Evolutionary conservation across 1,140 invertebrate species (phyloP).

Genomic region (Ericerus pela): DNA sequence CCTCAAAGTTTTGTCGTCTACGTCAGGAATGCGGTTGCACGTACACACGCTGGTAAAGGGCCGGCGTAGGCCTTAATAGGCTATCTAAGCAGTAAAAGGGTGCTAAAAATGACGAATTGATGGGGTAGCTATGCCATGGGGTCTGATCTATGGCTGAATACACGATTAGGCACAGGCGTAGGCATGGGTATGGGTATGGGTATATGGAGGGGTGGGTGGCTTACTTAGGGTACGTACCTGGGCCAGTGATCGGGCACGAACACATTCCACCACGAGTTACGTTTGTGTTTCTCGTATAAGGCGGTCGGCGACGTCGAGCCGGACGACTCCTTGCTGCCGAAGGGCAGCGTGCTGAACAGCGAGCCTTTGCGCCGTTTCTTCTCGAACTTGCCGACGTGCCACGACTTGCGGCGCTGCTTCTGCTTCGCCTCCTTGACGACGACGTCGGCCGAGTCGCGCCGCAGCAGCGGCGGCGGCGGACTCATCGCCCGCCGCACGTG

Average conservation of each 20-base stretch:
- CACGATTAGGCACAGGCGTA: no score
- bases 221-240: background rate
- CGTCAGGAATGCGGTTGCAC: no score
- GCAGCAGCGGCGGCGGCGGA: background rate
- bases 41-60: no score
- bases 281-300: constrained; percentile 45
- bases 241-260: constrained; percentile 48
- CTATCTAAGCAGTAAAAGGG: no score
- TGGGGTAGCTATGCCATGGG: no score
- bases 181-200: no score
- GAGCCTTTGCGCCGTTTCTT: constrained; percentile 47
- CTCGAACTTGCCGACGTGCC: constrained; percentile 51
- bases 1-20: no score
- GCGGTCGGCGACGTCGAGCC: constrained; percentile 27
- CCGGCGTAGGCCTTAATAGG: no score
- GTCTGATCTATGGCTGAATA: no score
- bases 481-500: background rate
- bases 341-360: constrained; percentile 32
- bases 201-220: no score
- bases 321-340: constrained; percentile 14
- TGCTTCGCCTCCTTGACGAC: constrained; percentile 19
- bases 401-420: constrained; percentile 46
- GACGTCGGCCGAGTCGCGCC: constrained; percentile 2
- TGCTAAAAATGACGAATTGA: no score
- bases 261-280: constrained; percentile 72